A percentile compares a stretch with the other conserved stretches of the same genome.
These are phyloP conservation scores for Caenorhabditis inopinata DNA, from an alignment of 1,140 invertebrate species.

Conservation along the genomic window DNA sequence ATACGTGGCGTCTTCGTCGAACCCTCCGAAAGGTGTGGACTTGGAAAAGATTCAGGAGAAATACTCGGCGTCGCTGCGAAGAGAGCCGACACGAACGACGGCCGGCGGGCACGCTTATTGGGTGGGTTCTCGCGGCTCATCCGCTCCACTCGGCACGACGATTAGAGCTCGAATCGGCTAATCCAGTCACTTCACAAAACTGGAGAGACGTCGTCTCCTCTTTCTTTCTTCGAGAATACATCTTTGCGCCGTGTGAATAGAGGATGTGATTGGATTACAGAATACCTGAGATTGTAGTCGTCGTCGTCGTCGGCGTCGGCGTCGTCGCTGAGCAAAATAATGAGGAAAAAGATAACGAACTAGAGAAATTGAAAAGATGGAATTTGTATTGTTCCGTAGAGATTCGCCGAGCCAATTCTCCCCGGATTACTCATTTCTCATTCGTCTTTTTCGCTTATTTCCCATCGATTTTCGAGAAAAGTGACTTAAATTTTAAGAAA, in stretches of 20 bases:
- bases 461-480: constrained; percentile 10
- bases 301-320: background rate
- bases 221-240: background rate
- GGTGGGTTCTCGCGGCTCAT: too few relatives aligned
- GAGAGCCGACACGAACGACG: background rate
- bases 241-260: background rate
- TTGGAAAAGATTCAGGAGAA: constrained; percentile 55
- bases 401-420: background rate
- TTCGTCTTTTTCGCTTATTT: background rate
- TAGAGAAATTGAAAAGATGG: constrained; percentile 13
- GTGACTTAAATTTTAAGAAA: too few relatives aligned
- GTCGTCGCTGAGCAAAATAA: too few relatives aligned
- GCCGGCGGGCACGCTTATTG: constrained; percentile 42
- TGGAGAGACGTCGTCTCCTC: background rate
- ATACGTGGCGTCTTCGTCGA: constrained; percentile 60
- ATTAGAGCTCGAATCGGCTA: background rate
- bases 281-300: background rate
- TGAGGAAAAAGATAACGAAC: background rate
- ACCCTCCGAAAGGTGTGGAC: constrained; percentile 52
- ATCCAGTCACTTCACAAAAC: background rate
- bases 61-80: constrained; percentile 41
- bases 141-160: background rate
- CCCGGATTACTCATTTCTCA: background rate
- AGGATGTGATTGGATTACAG: background rate
- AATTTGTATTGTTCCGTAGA: constrained; percentile 17